Percentiles rank a stretch among this genome's conserved stretches.
Conservation (phyloP, 2,797 vertebrate genomes). For the Myiothlypis coronata region DNA sequence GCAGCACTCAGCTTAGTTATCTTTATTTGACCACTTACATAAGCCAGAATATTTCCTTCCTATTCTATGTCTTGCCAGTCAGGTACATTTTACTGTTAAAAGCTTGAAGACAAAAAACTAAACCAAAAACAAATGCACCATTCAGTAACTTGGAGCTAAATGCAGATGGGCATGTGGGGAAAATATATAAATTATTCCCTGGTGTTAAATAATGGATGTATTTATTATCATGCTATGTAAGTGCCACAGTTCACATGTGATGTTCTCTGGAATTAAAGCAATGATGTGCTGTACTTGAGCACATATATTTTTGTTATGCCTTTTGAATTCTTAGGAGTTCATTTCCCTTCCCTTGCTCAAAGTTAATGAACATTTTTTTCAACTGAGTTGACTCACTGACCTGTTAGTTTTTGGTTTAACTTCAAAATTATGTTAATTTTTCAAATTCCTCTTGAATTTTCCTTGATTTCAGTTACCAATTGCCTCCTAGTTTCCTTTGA, state of each 20-base stretch:
- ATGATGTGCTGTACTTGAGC: not conserved
- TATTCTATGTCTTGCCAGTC: not conserved
- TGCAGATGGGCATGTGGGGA: not conserved
- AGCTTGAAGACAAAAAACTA: not conserved
- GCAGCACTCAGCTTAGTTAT: not conserved
- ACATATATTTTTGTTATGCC: not conserved
- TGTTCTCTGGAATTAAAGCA: not conserved
- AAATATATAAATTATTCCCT: not conserved
- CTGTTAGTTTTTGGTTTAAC: slow-evolving; percentile 2
- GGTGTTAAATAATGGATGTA: not conserved
- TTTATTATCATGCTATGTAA: not conserved
- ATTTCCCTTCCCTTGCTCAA: slow-evolving; percentile 37
- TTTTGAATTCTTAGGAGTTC: slow-evolving; percentile 36
- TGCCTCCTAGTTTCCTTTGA: not conserved
- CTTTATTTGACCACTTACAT: not conserved
- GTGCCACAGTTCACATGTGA: not conserved
- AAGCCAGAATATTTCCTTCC: not conserved
- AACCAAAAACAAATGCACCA: not conserved
- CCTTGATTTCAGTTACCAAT: slow-evolving; percentile 19
- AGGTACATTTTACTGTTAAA: not conserved
- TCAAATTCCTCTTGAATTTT: slow-evolving; percentile 21
- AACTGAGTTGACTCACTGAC: slow-evolving; percentile 4
- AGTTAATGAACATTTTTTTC: slow-evolving; percentile 41
- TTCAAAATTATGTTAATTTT: slow-evolving; percentile 41
- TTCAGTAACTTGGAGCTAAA: not conserved